Conservation (phyloP, 2,888 invertebrate genomes). For the Ashinkailepas kermadecensis region DNA sequence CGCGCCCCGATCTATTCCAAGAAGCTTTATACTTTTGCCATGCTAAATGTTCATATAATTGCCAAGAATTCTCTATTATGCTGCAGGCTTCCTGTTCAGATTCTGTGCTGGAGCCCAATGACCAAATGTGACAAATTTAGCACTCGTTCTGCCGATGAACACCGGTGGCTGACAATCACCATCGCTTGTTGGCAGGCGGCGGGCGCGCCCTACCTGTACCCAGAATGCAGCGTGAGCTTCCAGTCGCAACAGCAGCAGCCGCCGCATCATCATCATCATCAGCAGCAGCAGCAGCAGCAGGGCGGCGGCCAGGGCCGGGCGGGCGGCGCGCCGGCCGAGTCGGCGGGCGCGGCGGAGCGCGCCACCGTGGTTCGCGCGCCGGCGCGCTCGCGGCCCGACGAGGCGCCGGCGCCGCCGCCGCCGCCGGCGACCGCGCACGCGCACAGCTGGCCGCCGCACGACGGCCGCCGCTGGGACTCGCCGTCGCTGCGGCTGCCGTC, state of each 20-base stretch:
- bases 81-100: too few relatives aligned
- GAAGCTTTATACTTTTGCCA: too few relatives aligned
- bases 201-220: neutral
- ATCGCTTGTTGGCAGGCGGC: neutral
- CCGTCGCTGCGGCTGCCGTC: neutral
- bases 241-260: neutral
- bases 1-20: too few relatives aligned
- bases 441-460: slow-evolving; percentile 18
- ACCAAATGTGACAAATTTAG: too few relatives aligned
- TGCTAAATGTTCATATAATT: too few relatives aligned
- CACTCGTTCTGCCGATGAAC: too few relatives aligned
- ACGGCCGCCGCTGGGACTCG: neutral
- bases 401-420: neutral
- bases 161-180: too few relatives aligned
- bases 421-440: neutral
- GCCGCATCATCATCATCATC: too few relatives aligned
- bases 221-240: neutral
- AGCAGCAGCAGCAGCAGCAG: neutral
- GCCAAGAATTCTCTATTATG: too few relatives aligned
- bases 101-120: too few relatives aligned
- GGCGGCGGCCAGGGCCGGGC: neutral
- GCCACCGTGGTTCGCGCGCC: neutral
- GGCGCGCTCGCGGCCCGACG: neutral
- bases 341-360: neutral
- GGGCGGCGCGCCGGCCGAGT: neutral